These are phyloP conservation scores for Otus scops DNA, from an alignment of 2,797 vertebrate species.

Conservation along the genomic window DNA sequence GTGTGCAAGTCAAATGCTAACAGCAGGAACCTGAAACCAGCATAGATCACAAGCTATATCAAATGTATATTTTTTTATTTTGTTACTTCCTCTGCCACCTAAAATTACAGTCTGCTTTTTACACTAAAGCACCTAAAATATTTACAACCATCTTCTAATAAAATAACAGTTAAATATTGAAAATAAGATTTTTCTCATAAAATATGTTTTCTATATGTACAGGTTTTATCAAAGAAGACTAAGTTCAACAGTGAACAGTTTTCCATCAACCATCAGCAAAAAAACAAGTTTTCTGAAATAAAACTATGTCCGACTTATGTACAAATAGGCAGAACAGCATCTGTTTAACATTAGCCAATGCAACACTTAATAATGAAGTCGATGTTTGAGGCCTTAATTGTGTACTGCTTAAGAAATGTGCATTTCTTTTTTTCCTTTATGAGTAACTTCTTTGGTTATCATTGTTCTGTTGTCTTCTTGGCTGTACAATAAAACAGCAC, in stretches of 20 bases:
- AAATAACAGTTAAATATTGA: slow-evolving; percentile 84
- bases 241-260: slow-evolving; percentile 66
- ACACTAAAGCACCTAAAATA: slow-evolving; percentile 81
- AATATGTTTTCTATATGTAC: slow-evolving; percentile 81
- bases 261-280: slow-evolving; percentile 30
- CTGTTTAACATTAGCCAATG: slow-evolving; percentile 48
- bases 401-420: slow-evolving; percentile 43
- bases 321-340: slow-evolving; percentile 54
- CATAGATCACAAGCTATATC: slow-evolving; percentile 67
- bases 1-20: slow-evolving; percentile 53
- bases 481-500: slow-evolving; percentile 45
- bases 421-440: slow-evolving; percentile 1
- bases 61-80: slow-evolving; percentile 71
- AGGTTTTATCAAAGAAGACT: slow-evolving; percentile 76
- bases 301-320: slow-evolving; percentile 13
- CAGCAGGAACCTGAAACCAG: slow-evolving; percentile 55
- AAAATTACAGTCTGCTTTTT: slow-evolving; percentile 75
- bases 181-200: slow-evolving; percentile 83
- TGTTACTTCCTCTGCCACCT: slow-evolving; percentile 69
- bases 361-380: slow-evolving; percentile 43
- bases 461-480: slow-evolving; percentile 11
- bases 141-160: slow-evolving; percentile 82
- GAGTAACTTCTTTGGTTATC: slow-evolving; percentile 75
- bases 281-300: slow-evolving; percentile 39
- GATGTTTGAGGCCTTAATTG: slow-evolving; percentile 16